Conservation (phyloP, 37 sponge, comb jelly and placozoan species). For the Aphrocallistes beatrix region DNA sequence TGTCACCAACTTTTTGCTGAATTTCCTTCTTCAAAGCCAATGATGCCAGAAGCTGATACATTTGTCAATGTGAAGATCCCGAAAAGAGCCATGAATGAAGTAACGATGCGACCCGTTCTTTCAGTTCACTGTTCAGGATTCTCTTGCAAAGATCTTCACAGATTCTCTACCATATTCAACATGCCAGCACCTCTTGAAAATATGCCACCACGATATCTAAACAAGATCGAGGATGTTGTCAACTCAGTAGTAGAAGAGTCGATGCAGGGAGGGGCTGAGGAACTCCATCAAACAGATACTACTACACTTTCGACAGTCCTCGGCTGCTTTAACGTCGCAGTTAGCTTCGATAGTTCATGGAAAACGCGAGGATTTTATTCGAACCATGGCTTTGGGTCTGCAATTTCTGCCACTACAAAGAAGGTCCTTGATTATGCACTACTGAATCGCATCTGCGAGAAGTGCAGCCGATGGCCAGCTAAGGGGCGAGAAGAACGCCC, state of each 20-base stretch:
- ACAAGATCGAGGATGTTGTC: background rate
- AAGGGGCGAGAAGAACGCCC: background rate
- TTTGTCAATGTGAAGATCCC: background rate
- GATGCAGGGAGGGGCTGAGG: background rate
- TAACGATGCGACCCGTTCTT: background rate
- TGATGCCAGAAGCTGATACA: no score
- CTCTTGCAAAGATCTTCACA: background rate
- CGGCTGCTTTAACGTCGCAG: background rate
- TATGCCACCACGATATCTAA: background rate
- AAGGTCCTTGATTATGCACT: conserved; percentile 4
- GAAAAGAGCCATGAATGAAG: background rate
- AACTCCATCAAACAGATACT: background rate
- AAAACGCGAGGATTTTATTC: background rate
- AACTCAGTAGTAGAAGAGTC: background rate
- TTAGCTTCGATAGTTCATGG: background rate
- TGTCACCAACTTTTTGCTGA: background rate
- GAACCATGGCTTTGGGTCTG: no score
- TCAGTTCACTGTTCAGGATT: background rate
- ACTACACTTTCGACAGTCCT: background rate
- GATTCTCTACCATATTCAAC: background rate
- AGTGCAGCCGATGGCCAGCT: background rate
- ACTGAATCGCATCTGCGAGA: background rate
- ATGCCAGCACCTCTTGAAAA: background rate
- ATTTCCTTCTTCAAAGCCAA: background rate
- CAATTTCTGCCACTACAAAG: background rate